These are phyloP conservation scores for Sinella curviseta DNA, from an alignment of 1,140 invertebrate species.

Conservation along the genomic window DNA sequence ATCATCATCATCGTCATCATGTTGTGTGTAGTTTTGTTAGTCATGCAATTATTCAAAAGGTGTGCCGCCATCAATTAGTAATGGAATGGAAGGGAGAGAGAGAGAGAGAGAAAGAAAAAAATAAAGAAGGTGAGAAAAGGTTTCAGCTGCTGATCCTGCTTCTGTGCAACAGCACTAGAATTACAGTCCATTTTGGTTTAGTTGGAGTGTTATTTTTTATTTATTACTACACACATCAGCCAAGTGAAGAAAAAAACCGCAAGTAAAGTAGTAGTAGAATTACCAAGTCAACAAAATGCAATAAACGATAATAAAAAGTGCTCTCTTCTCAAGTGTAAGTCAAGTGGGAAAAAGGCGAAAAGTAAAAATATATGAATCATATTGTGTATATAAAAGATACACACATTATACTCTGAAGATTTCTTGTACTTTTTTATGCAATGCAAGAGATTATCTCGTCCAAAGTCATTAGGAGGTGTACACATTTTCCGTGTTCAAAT, in stretches of 20 bases:
- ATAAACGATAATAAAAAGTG: too few species aligned
- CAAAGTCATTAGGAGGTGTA: neutral
- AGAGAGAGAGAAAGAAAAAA: too few species aligned
- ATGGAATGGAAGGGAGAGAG: too few species aligned
- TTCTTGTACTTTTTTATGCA: neutral
- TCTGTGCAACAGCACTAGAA: too few species aligned
- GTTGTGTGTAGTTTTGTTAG: neutral
- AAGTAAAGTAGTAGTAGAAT: too few species aligned
- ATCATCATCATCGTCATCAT: neutral
- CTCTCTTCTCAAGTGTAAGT: too few species aligned
- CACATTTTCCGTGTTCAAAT: neutral
- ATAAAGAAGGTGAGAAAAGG: slow-evolving; percentile 7
- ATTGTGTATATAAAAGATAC: neutral
- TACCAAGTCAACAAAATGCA: too few species aligned
- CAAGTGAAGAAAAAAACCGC: too few species aligned
- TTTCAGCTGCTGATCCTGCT: neutral
- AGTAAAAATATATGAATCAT: neutral
- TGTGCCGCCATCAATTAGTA: slow-evolving; percentile 14
- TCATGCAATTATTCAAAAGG: slow-evolving; percentile 18
- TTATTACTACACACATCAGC: too few species aligned
- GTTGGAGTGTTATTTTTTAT: too few species aligned
- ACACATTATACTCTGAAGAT: neutral
- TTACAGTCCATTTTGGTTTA: too few species aligned
- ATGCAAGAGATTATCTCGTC: neutral
- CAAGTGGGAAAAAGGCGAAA: too few species aligned